Base-by-base conservation (phyloP, 2,888 invertebrate species). In the Tenthredo notha region DNA sequence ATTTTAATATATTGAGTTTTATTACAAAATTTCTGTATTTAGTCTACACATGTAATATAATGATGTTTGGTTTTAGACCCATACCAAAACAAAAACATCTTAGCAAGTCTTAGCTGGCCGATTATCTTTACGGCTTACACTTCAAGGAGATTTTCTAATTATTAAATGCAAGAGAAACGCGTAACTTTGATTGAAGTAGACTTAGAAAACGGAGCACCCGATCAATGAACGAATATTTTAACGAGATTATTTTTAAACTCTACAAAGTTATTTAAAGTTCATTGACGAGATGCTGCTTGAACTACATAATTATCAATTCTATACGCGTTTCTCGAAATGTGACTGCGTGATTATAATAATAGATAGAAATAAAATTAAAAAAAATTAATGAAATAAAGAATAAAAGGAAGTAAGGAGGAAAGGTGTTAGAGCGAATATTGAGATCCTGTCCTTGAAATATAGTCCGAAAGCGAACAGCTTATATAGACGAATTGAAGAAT, bases 41-140 rank as follows among this genome's bases (percentile, higher is more conserved):
- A 93, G 91, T 91, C 92, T 93, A 93, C 92, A 93, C 92, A 93
- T 92, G 92, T 93, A 93, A 91, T 93, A 92, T 93, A 92, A 92
- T 93, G 91, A 92, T 91, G 91, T 92, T 92, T 92, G 92, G 92
- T 93, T 93, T 92, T 92, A 93, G 90, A 92, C 91, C 92, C 90
- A 91, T 91, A 92, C 90, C 90, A 90, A 92, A 92, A 91, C 88
- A 90, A 90, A 91, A 89, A 87, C 77, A 85, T 88, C 89, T 88
- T 87, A 87, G 86, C 86, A 85, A 86, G 83, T 87, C 54, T 70
- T 87, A 88, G 87, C 86, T 86, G 86, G 89, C 87, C 90, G 89
- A 40, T 61, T 40, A 58, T 61, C 15, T 10, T 15, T 78, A 54
- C 61, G 29, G 37, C 10, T 61, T 80, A 80, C 58, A 61, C 90